Conservation (phyloP, 2,797 vertebrate genomes). For the Onychomys torridus region DNA sequence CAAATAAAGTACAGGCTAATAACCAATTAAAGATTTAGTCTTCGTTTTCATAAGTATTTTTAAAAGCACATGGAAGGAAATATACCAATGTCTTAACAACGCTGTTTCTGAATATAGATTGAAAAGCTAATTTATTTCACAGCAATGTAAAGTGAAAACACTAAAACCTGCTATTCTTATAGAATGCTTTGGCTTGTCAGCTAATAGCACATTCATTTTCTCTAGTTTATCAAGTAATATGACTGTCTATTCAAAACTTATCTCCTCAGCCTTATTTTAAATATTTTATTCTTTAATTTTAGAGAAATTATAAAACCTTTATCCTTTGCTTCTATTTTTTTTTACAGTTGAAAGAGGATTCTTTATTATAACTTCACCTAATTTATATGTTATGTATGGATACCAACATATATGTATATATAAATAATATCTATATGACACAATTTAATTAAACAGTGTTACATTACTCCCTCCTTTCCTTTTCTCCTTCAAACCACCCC, state of each 20-base stretch:
- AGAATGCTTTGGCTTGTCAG: not conserved
- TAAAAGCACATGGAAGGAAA: not conserved
- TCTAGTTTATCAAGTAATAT: not conserved
- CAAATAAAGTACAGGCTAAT: not conserved
- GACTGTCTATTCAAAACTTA: slow-evolving; percentile 14
- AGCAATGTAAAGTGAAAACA: not conserved
- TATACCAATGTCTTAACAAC: not conserved
- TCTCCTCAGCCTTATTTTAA: not conserved
- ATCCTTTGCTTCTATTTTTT: not conserved
- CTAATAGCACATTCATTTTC: not conserved
- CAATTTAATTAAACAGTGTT: not conserved
- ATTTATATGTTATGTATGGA: not conserved
- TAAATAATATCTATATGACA: not conserved
- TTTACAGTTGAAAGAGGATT: not conserved
- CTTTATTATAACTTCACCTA: not conserved
- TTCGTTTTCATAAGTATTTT: not conserved
- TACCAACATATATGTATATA: not conserved
- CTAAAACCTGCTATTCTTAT: not conserved
- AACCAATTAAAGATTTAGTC: not conserved
- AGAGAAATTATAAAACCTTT: not conserved
- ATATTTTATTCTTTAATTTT: not conserved
- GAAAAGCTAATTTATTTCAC: not conserved
- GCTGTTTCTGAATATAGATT: not conserved
- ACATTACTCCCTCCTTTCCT: not conserved
- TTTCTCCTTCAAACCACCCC: not conserved